Base-by-base conservation (phyloP, 1,140 invertebrate genomes). In the Saccostrea cuccullata region DNA sequence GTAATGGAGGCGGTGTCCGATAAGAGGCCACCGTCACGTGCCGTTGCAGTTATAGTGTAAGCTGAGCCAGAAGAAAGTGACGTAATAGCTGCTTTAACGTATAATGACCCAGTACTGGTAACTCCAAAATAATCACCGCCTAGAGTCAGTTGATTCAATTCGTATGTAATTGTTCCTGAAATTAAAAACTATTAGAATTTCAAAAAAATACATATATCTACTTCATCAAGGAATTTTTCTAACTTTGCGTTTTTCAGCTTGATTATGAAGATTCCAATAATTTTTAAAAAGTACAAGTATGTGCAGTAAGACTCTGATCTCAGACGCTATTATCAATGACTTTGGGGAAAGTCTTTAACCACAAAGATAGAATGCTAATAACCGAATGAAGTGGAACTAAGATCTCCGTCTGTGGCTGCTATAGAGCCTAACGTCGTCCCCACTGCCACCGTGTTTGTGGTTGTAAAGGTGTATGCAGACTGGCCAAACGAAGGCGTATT, bases 321-420 rank as follows among this genome's bases (percentile, higher is more conserved):
- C 30, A 36, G 30, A 36, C 5, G 6, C 2, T 47, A 47, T 47
- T 47, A 47, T 47, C 47, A 47, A 47, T 8, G 47, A 47, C 6
- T 47, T 8, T 9, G 5, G 47, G 0, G 0, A 47, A 47, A 47
- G 47, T 47, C 9, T 47, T 9, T 47, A 47, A 6, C 5, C 47
- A 47, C 17, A 20, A 20, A n/a, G 17, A 20, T 6, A 64, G 17
- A 64, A 64, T 64, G n/a, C n/a, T 82, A 26, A 82, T 13, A 84
- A 56, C 47, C 55, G 47, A 84, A 84, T 17, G 40, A 26, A 56
- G 23, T 17, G 17, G 60, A 55, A 6, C 84, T 84, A 2, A 82
- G n/a, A 47, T 91, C 90, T 13, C 36, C 85, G 55, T 91, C 90
- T 15, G 82, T 84, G n/a, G 89, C 90, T 5, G n/a, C 64, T 13